Conservation (phyloP, 2,113 vertebrate genomes). For the Puffinus mauretanicus region DNA sequence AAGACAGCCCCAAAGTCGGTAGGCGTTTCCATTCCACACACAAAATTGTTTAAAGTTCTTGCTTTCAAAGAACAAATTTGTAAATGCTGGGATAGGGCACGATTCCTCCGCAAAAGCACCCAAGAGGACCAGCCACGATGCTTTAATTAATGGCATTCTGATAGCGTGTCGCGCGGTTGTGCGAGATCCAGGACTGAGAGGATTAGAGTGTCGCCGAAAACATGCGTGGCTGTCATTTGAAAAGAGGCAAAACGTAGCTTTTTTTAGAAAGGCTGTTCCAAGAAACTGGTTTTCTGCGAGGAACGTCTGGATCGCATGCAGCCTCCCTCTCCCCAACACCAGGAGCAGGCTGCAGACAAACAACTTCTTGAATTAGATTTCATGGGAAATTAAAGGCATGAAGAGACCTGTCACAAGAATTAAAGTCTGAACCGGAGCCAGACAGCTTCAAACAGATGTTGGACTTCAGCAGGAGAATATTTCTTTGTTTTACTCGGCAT, state of each 20-base stretch:
- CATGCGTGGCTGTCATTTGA: rapidly evolving
- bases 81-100: rapidly evolving
- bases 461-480: slow-evolving; percentile 61
- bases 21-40: rapidly evolving
- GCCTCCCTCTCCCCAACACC: background rate
- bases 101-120: background rate
- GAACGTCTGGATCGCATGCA: background rate
- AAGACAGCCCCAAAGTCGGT: background rate
- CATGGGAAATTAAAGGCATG: slow-evolving; percentile 68
- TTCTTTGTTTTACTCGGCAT: slow-evolving; percentile 56
- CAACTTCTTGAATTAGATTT: slow-evolving; percentile 52
- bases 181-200: rapidly evolving
- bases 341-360: slow-evolving; percentile 28
- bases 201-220: background rate
- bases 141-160: background rate
- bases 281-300: background rate
- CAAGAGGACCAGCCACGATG: background rate
- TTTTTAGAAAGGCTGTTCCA: background rate
- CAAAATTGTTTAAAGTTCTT: background rate
- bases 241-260: background rate
- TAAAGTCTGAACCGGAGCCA: slow-evolving; percentile 47
- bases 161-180: rapidly evolving
- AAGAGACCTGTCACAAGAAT: slow-evolving; percentile 66
- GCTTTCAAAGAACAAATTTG: background rate
- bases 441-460: slow-evolving; percentile 70